These are phyloP conservation scores for Rotaria macrura DNA, from an alignment of 2,888 invertebrate species.

Conservation along the genomic window DNA sequence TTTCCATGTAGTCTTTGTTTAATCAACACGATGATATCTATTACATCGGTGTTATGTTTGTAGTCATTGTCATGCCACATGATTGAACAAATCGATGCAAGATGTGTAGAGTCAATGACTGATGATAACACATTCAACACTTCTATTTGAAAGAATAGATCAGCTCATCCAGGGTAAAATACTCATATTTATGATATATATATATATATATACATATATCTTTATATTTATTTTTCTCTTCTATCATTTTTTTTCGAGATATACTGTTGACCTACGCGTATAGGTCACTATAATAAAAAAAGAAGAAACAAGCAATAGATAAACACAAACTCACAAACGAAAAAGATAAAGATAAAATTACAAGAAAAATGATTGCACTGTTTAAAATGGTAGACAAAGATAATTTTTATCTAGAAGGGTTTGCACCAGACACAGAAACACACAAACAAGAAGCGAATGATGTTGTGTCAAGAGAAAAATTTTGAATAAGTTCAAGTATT, in stretches of 20 bases:
- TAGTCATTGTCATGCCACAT: not conserved
- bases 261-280: not conserved
- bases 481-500: not conserved
- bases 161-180: not conserved
- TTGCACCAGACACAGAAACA: not conserved
- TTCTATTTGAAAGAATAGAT: not conserved
- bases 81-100: constrained; percentile 8
- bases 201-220: too few relatives aligned
- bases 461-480: not conserved
- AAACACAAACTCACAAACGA: not conserved
- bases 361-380: not conserved
- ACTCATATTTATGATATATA: too few relatives aligned
- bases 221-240: not conserved
- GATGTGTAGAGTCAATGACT: not conserved
- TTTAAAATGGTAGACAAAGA: not conserved
- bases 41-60: not conserved
- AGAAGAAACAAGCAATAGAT: not conserved
- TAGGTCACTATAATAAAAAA: not conserved
- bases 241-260: not conserved
- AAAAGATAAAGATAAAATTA: not conserved
- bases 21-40: not conserved
- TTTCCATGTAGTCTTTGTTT: not conserved
- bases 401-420: constrained; percentile 1
- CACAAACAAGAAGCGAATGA: not conserved
- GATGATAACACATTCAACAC: not conserved